Conservation (phyloP, 2,797 vertebrate species). For the Sebastes matsubarae region DNA sequence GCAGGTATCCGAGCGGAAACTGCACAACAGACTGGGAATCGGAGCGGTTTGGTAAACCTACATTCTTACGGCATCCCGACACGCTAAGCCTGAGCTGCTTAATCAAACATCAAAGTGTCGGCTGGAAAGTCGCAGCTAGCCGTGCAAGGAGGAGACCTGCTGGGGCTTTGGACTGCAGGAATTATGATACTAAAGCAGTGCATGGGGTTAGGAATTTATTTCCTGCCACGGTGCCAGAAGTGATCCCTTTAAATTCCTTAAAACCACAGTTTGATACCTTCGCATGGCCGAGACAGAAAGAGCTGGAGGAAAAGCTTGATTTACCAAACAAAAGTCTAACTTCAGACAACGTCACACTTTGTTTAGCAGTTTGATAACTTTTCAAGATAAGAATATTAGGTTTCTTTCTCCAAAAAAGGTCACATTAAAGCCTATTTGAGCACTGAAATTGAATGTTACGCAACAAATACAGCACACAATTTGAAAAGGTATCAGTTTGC, state of each 20-base stretch:
- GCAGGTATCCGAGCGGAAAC: conserved; percentile 15
- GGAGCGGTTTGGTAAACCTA: conserved; percentile 3
- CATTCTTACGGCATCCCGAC: conserved; percentile 36
- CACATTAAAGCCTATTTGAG: no score
- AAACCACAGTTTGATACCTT: not conserved
- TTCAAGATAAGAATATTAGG: not conserved
- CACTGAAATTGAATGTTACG: not conserved
- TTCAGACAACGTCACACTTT: not conserved
- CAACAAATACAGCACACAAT: not conserved
- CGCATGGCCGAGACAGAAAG: not conserved
- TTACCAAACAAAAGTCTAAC: not conserved
- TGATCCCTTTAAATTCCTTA: conserved; percentile 21
- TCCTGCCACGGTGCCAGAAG: conserved; percentile 31
- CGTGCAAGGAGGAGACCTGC: conserved; percentile 23
- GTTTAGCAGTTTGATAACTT: not conserved
- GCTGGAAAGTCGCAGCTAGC: conserved; percentile 51
- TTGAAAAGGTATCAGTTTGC: not conserved
- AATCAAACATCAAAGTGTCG: conserved; percentile 58
- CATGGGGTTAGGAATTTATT: conserved; percentile 36
- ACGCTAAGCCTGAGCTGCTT: conserved; percentile 36
- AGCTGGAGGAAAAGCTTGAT: not conserved
- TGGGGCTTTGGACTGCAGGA: conserved; percentile 28
- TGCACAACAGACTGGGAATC: not conserved
- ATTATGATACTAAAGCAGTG: conserved; percentile 18
- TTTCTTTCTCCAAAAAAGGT: not conserved